These are phyloP conservation scores for Homarus gammarus DNA, from an alignment of 2,888 invertebrate genomes.

Conservation along the genomic window DNA sequence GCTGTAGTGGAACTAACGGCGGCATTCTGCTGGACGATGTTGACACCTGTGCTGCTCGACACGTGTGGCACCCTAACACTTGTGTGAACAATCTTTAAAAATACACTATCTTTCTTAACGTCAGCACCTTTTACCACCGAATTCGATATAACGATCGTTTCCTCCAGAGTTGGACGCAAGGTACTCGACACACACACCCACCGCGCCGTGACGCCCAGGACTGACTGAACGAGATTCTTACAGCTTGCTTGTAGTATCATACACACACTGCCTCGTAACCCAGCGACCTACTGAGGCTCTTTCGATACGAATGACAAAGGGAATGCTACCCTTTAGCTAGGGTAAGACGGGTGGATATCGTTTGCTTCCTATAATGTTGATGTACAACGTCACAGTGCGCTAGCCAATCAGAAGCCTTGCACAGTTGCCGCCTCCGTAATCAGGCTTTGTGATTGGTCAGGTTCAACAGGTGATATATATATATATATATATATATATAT, in stretches of 20 bases:
- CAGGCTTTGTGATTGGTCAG: background rate
- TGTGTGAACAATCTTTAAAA: background rate
- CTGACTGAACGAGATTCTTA: too few relatives aligned
- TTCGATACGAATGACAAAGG: background rate
- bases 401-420: background rate
- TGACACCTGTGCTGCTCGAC: background rate
- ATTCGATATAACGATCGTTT: background rate
- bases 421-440: background rate
- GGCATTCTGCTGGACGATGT: background rate
- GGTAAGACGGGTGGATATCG: background rate
- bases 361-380: background rate
- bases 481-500: too few relatives aligned
- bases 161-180: background rate
- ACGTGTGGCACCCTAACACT: background rate
- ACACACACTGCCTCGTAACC: background rate
- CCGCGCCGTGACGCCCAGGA: background rate
- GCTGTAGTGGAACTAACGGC: background rate
- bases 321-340: background rate
- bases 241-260: background rate
- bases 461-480: background rate
- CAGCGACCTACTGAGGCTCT: background rate
- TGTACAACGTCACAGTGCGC: background rate
- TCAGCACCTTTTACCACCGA: background rate
- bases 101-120: background rate
- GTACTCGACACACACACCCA: background rate